A percentile compares a stretch with the other conserved stretches of the same genome.
Evolutionary conservation across 2,888 invertebrate species (phyloP).

Genomic region (Epirrhoe tristata): DNA sequence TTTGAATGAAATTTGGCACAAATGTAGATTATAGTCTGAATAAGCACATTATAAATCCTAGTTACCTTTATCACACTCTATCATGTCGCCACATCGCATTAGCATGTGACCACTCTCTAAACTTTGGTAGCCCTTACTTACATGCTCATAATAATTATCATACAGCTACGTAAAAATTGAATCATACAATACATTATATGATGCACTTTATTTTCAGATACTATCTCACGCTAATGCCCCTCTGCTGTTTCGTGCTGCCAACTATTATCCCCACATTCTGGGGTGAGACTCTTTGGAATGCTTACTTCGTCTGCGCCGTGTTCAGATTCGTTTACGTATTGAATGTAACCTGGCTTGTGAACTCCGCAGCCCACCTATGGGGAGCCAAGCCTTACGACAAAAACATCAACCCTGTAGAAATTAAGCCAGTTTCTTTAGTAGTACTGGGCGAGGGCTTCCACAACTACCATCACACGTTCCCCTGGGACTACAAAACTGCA

Average conservation of each 20-base stretch:
- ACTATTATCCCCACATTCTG: slow-evolving; percentile 90
- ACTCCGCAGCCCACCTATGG: slow-evolving; percentile 94
- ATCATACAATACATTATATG: neutral
- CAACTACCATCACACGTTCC: slow-evolving; percentile 94
- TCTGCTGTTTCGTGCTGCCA: slow-evolving; percentile 91
- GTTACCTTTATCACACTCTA: too few relatives aligned
- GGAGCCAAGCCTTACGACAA: slow-evolving; percentile 91
- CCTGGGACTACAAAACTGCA: slow-evolving; percentile 94
- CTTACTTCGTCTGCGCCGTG: slow-evolving; percentile 88
- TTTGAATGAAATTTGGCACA: too few relatives aligned
- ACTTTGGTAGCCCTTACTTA: too few relatives aligned
- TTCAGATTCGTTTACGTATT: slow-evolving; percentile 92
- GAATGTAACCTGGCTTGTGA: slow-evolving; percentile 95
- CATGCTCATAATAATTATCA: too few relatives aligned
- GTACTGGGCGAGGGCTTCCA: slow-evolving; percentile 93
- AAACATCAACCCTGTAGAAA: slow-evolving; percentile 90
- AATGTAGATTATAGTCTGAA: too few relatives aligned
- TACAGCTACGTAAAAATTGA: too few relatives aligned
- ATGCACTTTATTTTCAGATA: slow-evolving; percentile 76
- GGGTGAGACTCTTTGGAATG: slow-evolving; percentile 89
- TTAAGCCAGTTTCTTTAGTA: slow-evolving; percentile 86
- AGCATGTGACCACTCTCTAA: too few relatives aligned
- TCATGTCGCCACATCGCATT: too few relatives aligned
- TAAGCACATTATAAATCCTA: too few relatives aligned
- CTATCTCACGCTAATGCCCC: slow-evolving; percentile 90